Evolutionary conservation across 2,113 vertebrate genomes (phyloP).

Genomic region (Potamarius usumacintae): DNA sequence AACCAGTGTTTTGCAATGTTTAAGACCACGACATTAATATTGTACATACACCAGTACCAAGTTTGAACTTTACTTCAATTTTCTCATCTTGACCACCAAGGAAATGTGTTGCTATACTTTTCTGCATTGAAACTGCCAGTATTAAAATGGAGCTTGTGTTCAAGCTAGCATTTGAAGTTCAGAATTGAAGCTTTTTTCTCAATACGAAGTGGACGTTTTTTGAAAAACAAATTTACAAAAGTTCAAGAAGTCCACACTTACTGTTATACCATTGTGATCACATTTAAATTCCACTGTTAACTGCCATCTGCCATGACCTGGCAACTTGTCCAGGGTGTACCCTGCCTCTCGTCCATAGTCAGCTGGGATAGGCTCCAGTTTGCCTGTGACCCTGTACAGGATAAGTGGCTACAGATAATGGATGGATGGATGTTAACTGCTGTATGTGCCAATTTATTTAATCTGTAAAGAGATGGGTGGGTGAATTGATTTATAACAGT

Average conservation of each 20-base stretch:
- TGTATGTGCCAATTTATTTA: neutral
- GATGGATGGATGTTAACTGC: neutral
- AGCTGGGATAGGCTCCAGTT: too few relatives aligned
- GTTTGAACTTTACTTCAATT: slow-evolving; percentile 6
- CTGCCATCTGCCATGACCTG: neutral
- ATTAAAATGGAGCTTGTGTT: neutral
- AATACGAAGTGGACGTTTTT: neutral
- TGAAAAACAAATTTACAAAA: too few relatives aligned
- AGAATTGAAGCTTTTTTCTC: neutral
- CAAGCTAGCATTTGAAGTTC: neutral
- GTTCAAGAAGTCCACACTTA: neutral
- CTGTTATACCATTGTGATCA: neutral
- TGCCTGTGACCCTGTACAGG: too few relatives aligned
- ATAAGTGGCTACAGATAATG: too few relatives aligned
- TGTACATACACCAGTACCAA: neutral
- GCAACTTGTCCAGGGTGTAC: too few relatives aligned
- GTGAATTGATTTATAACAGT: neutral
- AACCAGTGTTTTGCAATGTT: neutral
- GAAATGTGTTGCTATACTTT: neutral
- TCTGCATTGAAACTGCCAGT: neutral
- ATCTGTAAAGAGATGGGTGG: neutral
- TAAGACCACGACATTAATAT: neutral
- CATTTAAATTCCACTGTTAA: neutral
- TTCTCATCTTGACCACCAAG: neutral
- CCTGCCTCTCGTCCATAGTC: too few relatives aligned